Evolutionary conservation across 35 echinoderm and acorn worm genomes (phyloP).

Genomic region (Ptychodera flava): DNA sequence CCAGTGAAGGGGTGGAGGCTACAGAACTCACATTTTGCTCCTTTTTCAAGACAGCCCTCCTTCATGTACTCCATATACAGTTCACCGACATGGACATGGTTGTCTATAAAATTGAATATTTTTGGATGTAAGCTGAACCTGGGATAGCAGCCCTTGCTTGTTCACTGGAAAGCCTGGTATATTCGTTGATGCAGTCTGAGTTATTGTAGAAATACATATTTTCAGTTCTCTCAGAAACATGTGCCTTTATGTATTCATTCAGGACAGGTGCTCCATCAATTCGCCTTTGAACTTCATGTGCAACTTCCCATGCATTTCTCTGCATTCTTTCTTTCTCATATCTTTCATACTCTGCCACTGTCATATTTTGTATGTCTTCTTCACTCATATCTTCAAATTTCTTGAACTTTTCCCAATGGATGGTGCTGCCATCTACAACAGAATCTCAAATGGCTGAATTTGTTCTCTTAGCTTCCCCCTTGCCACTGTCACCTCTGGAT

Average conservation of each 20-base stretch:
- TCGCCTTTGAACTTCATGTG: background rate
- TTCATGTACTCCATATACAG: background rate
- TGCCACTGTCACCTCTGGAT: too few species aligned
- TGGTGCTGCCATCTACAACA: too few species aligned
- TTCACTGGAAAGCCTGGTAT: background rate
- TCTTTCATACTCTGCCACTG: too few species aligned
- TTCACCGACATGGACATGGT: background rate
- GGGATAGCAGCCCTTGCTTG: background rate
- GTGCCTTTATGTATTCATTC: slow-evolving; percentile 1
- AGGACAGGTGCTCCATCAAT: background rate
- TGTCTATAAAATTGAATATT: background rate
- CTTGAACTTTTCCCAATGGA: too few species aligned
- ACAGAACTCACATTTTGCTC: background rate
- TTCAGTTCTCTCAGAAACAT: background rate
- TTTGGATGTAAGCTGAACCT: background rate
- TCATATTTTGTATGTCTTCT: too few species aligned
- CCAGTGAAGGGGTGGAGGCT: background rate
- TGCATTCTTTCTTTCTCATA: background rate
- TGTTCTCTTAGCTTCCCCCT: too few species aligned
- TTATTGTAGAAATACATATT: background rate
- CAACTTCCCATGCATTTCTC: background rate
- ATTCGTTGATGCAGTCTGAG: background rate
- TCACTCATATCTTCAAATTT: too few species aligned
- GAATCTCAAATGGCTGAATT: too few species aligned
- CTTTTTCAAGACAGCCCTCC: background rate